phyloP scores from a whole-genome alignment of 2,797 vertebrate genomes.

The Tauraco hartlaubi region DNA sequence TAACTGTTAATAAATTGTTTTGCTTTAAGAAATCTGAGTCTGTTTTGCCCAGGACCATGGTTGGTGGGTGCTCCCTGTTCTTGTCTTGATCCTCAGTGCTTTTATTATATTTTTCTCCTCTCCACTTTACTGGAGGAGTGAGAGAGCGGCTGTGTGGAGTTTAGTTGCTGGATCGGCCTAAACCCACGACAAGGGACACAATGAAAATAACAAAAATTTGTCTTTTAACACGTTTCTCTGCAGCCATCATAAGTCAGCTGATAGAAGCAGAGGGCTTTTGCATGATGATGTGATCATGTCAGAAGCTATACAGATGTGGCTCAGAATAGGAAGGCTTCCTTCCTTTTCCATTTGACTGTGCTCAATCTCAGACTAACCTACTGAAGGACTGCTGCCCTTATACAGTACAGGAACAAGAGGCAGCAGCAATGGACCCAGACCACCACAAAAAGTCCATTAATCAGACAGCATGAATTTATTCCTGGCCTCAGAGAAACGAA shows the following conservation, averaged over 20 bases:
- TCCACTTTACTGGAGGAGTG: too few relatives aligned
- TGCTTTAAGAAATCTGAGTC: too few relatives aligned
- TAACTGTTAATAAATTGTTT: too few relatives aligned
- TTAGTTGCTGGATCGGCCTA: too few relatives aligned
- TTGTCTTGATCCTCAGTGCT: too few relatives aligned
- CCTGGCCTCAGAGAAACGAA: neutral
- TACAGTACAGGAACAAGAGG: neutral
- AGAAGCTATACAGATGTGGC: neutral
- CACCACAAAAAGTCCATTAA: neutral
- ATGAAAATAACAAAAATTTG: neutral
- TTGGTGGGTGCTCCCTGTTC: too few relatives aligned
- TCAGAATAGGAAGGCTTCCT: neutral
- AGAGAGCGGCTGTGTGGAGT: too few relatives aligned
- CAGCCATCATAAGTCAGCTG: rapidly evolving
- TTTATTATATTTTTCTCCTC: too few relatives aligned
- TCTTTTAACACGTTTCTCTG: neutral
- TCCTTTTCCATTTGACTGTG: neutral
- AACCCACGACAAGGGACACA: neutral
- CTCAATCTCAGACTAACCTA: neutral
- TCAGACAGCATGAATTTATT: neutral
- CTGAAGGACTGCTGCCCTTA: neutral
- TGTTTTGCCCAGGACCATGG: too few relatives aligned
- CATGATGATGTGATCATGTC: neutral
- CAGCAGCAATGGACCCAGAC: neutral
- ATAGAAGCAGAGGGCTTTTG: neutral